Evolutionary conservation across 2,888 invertebrate species (phyloP).

Genomic region (Phragmatobia fuliginosa): DNA sequence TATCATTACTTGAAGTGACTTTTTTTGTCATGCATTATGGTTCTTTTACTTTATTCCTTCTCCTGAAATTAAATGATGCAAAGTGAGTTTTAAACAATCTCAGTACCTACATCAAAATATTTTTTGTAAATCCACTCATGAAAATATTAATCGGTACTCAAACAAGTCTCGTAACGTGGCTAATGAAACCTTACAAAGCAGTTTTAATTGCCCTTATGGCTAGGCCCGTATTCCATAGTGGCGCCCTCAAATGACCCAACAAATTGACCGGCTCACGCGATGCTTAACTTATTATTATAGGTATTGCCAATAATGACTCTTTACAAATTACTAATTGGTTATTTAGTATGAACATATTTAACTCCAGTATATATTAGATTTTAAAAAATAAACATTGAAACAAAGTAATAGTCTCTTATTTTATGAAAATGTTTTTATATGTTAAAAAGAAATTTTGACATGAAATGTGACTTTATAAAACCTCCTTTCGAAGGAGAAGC

Average conservation of each 20-base stretch:
- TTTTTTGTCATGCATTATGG: background rate
- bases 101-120: constrained; percentile 9
- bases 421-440: background rate
- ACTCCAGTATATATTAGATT: background rate
- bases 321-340: constrained; percentile 33
- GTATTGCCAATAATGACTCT: constrained; percentile 54
- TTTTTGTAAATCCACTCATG: constrained; percentile 21
- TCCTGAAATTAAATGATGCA: too few species aligned
- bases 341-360: background rate
- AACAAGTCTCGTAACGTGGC: constrained; percentile 51
- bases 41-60: background rate
- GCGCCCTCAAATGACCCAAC: constrained; percentile 79
- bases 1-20: background rate
- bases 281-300: constrained; percentile 60
- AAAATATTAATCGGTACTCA: constrained; percentile 37
- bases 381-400: background rate
- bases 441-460: background rate
- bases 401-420: background rate
- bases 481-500: too few species aligned
- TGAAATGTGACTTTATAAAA: background rate
- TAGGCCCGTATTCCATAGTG: constrained; percentile 74
- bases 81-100: too few species aligned
- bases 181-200: constrained; percentile 77
- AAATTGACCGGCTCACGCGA: constrained; percentile 84
- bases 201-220: constrained; percentile 79